These are phyloP conservation scores for Calephelis nemesis DNA, from an alignment of 1,140 invertebrate genomes.

Conservation along the genomic window DNA sequence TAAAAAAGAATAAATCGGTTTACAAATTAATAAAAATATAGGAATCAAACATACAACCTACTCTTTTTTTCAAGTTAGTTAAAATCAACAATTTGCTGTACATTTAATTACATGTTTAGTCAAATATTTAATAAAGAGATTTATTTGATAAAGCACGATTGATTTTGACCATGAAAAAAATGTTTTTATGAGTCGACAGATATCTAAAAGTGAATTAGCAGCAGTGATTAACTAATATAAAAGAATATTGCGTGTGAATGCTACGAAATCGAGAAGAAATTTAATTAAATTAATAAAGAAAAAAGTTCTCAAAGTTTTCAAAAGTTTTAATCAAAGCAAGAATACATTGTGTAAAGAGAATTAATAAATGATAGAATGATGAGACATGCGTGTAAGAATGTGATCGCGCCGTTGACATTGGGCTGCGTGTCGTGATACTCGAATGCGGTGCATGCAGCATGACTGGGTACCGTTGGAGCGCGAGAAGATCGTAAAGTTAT, in stretches of 20 bases:
- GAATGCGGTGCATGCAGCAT: constrained; percentile 26
- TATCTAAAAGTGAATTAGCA: not conserved
- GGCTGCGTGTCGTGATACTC: constrained; percentile 28
- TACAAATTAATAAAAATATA: too few relatives aligned
- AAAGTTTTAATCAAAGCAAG: constrained; percentile 11
- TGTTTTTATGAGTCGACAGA: not conserved
- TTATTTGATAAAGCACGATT: too few relatives aligned
- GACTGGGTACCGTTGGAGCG: constrained; percentile 63
- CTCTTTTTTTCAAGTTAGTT: too few relatives aligned
- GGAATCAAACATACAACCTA: too few relatives aligned
- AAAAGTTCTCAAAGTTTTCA: constrained; percentile 5
- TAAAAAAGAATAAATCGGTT: too few relatives aligned
- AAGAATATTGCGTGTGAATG: not conserved
- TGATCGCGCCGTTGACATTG: constrained; percentile 55
- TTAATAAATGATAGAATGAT: constrained; percentile 22
- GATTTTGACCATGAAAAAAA: not conserved
- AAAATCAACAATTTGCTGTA: too few relatives aligned
- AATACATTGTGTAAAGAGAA: not conserved
- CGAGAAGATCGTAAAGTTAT: constrained; percentile 69
- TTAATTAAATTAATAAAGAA: not conserved
- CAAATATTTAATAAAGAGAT: too few relatives aligned
- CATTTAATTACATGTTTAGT: too few relatives aligned
- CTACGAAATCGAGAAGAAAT: not conserved
- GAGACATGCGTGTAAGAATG: constrained; percentile 32
- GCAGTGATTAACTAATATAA: not conserved